Evolutionary conservation across 2,888 invertebrate species (phyloP).

Genomic region (Dynastes hyllus): DNA sequence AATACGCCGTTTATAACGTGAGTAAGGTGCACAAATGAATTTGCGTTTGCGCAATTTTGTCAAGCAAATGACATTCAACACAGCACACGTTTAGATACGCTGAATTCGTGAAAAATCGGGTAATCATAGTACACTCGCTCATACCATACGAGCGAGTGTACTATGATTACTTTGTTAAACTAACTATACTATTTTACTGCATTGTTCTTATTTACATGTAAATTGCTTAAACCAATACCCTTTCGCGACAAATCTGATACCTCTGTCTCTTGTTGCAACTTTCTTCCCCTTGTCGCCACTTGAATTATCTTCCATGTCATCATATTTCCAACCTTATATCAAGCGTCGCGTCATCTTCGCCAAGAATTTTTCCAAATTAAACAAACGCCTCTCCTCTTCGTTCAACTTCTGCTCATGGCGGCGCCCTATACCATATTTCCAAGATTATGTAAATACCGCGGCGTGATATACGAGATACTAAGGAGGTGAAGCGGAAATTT

Average conservation of each 20-base stretch:
- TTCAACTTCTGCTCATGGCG: conserved; percentile 1
- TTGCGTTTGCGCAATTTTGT: too few species aligned
- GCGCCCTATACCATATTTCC: neutral
- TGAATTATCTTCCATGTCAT: neutral
- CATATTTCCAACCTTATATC: neutral
- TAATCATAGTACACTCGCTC: too few species aligned
- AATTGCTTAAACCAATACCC: neutral
- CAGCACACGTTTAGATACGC: too few species aligned
- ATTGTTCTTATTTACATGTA: neutral
- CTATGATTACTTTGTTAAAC: too few species aligned
- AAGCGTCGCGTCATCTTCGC: neutral
- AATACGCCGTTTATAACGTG: too few species aligned
- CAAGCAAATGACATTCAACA: too few species aligned
- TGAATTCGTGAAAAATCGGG: too few species aligned
- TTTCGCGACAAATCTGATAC: neutral
- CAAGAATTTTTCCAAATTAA: conserved; percentile 13
- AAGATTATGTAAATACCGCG: conserved; percentile 36
- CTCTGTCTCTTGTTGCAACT: neutral
- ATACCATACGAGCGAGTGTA: too few species aligned
- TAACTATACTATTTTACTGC: too few species aligned
- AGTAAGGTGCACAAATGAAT: too few species aligned
- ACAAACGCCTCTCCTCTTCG: conserved; percentile 3
- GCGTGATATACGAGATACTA: conserved; percentile 28
- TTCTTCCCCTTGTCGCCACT: neutral
- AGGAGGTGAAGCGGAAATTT: conserved; percentile 40